These are phyloP conservation scores for Luscinia megarhynchos DNA, from an alignment of 2,797 vertebrate species.

Conservation along the genomic window DNA sequence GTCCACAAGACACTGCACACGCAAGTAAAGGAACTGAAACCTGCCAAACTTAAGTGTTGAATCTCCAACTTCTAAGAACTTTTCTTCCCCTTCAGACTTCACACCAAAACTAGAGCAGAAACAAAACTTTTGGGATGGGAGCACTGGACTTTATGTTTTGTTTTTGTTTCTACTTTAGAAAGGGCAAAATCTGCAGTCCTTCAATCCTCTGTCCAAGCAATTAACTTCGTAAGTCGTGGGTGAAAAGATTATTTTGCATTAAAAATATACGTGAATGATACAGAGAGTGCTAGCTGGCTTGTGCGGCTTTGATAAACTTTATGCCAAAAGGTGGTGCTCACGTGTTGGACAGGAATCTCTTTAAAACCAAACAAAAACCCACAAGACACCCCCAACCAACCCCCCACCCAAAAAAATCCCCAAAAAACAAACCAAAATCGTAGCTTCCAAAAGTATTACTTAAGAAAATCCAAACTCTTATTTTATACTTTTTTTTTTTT, in stretches of 20 bases:
- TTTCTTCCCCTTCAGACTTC: conserved; percentile 23
- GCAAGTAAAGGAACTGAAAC: conserved; percentile 98
- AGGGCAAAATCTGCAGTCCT: neutral
- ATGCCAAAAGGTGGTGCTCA: conserved; percentile 82
- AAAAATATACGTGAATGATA: neutral
- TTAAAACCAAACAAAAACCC: conserved; percentile 31
- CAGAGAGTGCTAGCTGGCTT: conserved; percentile 33
- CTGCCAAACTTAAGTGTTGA: conserved; percentile 93
- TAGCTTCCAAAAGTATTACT: conserved; percentile 77
- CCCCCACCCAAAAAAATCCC: fast-evolving
- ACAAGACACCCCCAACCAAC: neutral
- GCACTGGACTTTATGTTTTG: conserved; percentile 54
- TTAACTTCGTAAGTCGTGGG: conserved; percentile 4
- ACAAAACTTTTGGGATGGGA: conserved; percentile 41
- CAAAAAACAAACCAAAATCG: neutral
- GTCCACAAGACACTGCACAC: conserved; percentile 99
- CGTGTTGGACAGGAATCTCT: conserved; percentile 62
- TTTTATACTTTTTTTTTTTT: conserved; percentile 74
- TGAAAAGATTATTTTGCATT: conserved; percentile 31
- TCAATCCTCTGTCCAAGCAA: neutral
- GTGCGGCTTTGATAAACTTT: conserved; percentile 74
- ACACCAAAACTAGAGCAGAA: conserved; percentile 49
- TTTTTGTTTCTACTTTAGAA: conserved; percentile 46
- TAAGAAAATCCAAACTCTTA: conserved; percentile 63
- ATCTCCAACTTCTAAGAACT: conserved; percentile 32